These are phyloP conservation scores for Ptychobarbus kaznakovi DNA, from an alignment of 2,797 vertebrate species.

Conservation along the genomic window DNA sequence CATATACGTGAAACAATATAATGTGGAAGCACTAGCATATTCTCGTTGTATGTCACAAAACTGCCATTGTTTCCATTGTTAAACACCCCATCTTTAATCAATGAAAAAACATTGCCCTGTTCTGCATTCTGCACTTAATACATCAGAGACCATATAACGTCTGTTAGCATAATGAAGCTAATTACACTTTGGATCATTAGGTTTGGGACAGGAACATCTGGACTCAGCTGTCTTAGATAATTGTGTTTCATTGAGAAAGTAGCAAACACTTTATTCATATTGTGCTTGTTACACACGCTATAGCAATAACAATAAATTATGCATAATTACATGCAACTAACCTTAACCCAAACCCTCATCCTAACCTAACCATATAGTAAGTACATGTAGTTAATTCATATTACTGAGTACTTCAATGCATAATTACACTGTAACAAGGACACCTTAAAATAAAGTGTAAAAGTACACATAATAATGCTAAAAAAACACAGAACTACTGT, in stretches of 20 bases:
- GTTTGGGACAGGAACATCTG: background rate
- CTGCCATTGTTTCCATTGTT: background rate
- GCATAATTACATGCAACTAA: background rate
- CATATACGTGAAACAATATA: background rate
- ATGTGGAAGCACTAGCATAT: background rate
- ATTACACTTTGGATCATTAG: background rate
- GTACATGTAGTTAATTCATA: too few relatives aligned
- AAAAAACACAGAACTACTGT: background rate
- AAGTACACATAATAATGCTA: background rate
- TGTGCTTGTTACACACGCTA: too few relatives aligned
- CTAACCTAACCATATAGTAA: too few relatives aligned
- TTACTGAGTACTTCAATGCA: too few relatives aligned
- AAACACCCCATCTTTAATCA: background rate
- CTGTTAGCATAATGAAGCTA: background rate
- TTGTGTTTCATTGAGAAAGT: background rate
- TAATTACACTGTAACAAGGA: too few relatives aligned
- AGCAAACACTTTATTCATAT: background rate
- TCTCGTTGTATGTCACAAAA: background rate
- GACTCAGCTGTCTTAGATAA: background rate
- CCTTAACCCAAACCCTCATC: background rate
- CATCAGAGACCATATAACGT: background rate
- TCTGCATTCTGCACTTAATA: background rate
- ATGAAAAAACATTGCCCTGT: background rate
- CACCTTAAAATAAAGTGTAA: background rate
- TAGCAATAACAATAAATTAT: too few relatives aligned